Evolutionary conservation across 2,797 vertebrate genomes (phyloP), one percentile per base, ranked within the genome.

Genomic region (Malacoraja senta): DNA sequence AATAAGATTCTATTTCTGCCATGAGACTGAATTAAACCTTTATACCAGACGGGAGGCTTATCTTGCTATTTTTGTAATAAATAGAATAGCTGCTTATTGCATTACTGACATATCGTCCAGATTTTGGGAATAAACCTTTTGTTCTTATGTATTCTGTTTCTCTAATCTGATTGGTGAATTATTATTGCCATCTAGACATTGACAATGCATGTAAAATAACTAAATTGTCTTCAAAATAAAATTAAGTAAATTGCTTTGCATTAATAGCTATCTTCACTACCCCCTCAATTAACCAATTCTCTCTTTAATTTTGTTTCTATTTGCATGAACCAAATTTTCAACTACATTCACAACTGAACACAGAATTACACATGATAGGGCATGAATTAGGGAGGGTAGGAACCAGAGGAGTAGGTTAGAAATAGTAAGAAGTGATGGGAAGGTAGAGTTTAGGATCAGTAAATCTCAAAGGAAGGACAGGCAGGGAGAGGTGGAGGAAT

Each of bases 1-100:
- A 96, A 96, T 96, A 95, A 96, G 96, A 95, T 95, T 95, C 95
- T 95, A 96, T 96, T 95, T 96, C 95, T 95, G 94, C 94, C 95
- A 79, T 90, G 94, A 94, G 95, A 94, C 94, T 96, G 96, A 96
- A 96, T 96, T 1, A 9, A 95, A 95, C 94, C 96, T 96, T 96
- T 97, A 96, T 96, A 93, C 94, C 94, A 15, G 95, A 95, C 96
- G 95, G 93, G 93, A 94, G 95, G 95, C 96, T 95, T 96, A 96
- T 93, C 94, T 95, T 95, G 95, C 96, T 96, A 96, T 96, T 95
- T 96, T 95, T 96, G 96, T 95, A 94, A 96, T 93, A 94, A 94
- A 94, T 95, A 95, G 94, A 93, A 94, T 93, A 93, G 95, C 94
- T 96, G 94, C 95, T 94, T 94, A 95, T 95, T 94, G 95, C 94